Percentiles rank a stretch among this genome's conserved stretches.
Conservation (phyloP, 2,797 vertebrate genomes). For the Anolis apletophallus region DNA sequence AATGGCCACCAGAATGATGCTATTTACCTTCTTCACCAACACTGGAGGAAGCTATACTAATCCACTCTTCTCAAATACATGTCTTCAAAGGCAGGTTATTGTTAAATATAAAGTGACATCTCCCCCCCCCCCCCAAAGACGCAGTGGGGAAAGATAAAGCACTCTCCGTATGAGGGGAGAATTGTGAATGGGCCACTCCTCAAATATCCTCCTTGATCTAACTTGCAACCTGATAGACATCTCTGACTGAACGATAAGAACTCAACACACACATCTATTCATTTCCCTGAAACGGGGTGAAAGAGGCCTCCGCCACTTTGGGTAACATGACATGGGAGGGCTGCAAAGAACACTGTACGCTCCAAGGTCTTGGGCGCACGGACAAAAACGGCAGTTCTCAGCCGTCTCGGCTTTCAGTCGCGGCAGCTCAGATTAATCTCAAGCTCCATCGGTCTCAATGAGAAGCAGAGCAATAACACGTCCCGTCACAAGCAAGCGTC, state of each 20-base stretch:
- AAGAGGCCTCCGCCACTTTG: constrained; percentile 33
- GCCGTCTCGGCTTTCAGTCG: constrained; percentile 70
- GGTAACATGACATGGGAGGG: neutral
- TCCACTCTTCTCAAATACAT: constrained; percentile 38
- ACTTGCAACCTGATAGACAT: constrained; percentile 55
- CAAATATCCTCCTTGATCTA: constrained; percentile 43
- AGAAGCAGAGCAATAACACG: constrained; percentile 54
- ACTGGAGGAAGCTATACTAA: constrained; percentile 42
- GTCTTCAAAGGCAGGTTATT: constrained; percentile 31
- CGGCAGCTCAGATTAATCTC: constrained; percentile 45
- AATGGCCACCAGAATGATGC: neutral
- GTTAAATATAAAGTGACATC: constrained; percentile 42
- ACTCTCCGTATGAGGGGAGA: constrained; percentile 15
- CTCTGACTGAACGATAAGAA: constrained; percentile 44
- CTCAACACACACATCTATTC: constrained; percentile 64
- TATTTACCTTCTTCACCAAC: constrained; percentile 17
- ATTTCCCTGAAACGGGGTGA: constrained; percentile 27
- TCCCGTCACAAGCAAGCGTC: constrained; percentile 48
- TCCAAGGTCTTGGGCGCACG: constrained; percentile 15
- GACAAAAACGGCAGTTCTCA: constrained; percentile 50
- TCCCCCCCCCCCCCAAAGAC: neutral
- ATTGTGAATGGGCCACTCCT: constrained; percentile 40
- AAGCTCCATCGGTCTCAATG: constrained; percentile 53
- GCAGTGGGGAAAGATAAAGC: constrained; percentile 42
- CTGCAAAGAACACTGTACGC: constrained; percentile 11